phyloP scores from a whole-genome alignment of 2,888 invertebrate species.

The Margaritifera margaritifera region DNA sequence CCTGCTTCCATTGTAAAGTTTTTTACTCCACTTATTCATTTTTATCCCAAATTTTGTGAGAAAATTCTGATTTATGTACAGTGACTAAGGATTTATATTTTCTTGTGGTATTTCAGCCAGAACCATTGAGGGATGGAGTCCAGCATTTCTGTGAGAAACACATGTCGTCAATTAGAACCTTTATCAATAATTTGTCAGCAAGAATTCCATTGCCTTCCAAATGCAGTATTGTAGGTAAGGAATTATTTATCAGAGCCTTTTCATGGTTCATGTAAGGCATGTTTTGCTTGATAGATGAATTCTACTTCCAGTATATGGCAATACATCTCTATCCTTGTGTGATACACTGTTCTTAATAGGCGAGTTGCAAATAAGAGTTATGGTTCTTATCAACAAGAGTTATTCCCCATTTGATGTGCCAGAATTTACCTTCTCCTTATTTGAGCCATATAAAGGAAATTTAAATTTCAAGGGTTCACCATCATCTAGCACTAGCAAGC shows the following conservation, averaged over 20 bases:
- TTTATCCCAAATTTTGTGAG: background rate
- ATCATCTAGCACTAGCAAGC: too few species aligned
- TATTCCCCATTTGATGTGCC: background rate
- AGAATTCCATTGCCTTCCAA: constrained; percentile 92
- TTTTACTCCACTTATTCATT: background rate
- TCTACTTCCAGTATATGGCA: background rate
- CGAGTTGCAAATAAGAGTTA: constrained; percentile 13
- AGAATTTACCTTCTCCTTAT: too few species aligned
- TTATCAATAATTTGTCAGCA: constrained; percentile 89
- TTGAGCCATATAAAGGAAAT: background rate
- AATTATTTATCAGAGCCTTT: background rate
- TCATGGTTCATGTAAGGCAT: background rate
- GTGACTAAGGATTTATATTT: background rate
- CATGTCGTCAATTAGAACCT: constrained; percentile 90
- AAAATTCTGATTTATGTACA: background rate
- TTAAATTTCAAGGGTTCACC: background rate
- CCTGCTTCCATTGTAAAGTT: too few species aligned
- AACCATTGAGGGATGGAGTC: constrained; percentile 76
- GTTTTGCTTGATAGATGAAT: background rate
- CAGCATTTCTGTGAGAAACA: constrained; percentile 98
- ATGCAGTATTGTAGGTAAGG: constrained; percentile 91
- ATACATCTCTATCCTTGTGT: background rate
- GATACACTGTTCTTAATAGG: too few species aligned
- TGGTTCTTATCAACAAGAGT: background rate
- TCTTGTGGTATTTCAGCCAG: constrained; percentile 40